Conservation (phyloP, 2,888 invertebrate genomes). For the Leptothorax acervorum region DNA sequence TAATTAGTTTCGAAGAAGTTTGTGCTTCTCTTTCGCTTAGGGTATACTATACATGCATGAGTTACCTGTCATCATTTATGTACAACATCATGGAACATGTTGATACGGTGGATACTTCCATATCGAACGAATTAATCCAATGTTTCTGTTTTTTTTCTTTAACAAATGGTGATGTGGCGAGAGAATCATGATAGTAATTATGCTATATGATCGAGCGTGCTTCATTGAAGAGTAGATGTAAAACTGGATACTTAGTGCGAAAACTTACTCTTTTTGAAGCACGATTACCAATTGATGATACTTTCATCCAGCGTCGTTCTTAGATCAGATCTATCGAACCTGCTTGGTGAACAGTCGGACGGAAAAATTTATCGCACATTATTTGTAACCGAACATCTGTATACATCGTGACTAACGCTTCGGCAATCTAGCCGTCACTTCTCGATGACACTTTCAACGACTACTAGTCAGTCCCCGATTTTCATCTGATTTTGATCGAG, state of each 20-base stretch:
- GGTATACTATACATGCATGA: conserved; percentile 48
- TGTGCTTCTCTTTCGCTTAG: conserved; percentile 63
- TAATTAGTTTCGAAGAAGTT: conserved; percentile 51
- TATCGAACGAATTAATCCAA: conserved; percentile 24
- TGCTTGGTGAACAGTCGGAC: conserved; percentile 38
- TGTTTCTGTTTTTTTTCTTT: not conserved
- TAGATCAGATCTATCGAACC: conserved; percentile 15
- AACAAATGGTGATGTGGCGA: conserved; percentile 32
- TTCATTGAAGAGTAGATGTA: conserved; percentile 14
- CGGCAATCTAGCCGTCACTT: conserved; percentile 61
- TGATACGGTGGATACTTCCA: conserved; percentile 17
- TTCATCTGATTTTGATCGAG: conserved; percentile 55
- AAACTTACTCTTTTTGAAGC: conserved; percentile 24
- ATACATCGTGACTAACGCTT: conserved; percentile 63
- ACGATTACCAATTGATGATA: not conserved
- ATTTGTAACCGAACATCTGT: conserved; percentile 47
- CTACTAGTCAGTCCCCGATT: conserved; percentile 85
- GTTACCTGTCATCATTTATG: conserved; percentile 35
- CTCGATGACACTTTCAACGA: conserved; percentile 81
- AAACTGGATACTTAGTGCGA: conserved; percentile 22
- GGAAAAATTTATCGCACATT: conserved; percentile 29
- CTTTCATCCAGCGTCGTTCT: conserved; percentile 12
- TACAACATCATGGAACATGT: conserved; percentile 13
- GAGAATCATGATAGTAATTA: conserved; percentile 5
- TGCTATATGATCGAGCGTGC: conserved; percentile 13